Conservation (phyloP, 2,113 vertebrate species). For the Xenus cinereus region DNA sequence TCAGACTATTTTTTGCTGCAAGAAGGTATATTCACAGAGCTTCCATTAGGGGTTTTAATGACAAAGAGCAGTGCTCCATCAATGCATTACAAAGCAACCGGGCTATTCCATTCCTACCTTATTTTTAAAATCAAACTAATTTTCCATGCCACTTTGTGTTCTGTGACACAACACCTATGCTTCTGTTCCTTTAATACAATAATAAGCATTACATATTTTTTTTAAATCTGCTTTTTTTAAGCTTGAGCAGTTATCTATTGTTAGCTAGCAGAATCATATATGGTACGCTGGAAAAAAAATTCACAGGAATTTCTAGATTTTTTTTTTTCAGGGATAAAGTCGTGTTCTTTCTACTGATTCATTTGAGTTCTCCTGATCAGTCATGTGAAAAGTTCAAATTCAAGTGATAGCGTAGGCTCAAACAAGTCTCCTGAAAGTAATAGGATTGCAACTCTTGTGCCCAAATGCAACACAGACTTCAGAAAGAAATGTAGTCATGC, state of each 20-base stretch:
- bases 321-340: neutral
- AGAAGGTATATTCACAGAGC: too few species aligned
- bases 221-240: neutral
- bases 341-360: neutral
- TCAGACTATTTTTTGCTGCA: neutral
- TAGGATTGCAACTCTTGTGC: neutral
- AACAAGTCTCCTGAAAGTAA: neutral
- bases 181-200: neutral
- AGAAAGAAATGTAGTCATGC: neutral
- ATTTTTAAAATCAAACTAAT: neutral
- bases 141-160: neutral
- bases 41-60: too few species aligned
- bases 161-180: neutral
- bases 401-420: neutral
- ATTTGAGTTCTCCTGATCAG: neutral
- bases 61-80: neutral
- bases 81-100: neutral
- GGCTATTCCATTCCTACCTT: neutral
- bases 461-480: neutral
- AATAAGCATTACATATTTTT: neutral
- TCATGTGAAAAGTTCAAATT: neutral
- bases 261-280: neutral
- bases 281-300: neutral
- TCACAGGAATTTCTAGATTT: neutral
- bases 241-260: neutral